Base-by-base conservation (phyloP, 2,797 vertebrate species). In the Cirrhinus mrigala region DNA sequence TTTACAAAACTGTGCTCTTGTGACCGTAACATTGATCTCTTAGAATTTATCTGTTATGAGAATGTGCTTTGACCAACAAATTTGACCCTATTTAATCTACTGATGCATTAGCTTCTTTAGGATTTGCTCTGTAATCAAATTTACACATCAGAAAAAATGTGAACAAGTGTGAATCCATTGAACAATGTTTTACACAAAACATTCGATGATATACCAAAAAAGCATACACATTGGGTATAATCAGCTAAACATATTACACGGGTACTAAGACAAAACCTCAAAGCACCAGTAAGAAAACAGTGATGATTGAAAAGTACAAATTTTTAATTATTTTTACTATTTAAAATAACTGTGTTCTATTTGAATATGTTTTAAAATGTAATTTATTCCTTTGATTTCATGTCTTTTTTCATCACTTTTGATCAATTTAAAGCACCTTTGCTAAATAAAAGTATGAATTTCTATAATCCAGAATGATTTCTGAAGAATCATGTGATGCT, bases 1-100 rank as follows among this genome's bases (percentile, higher is more conserved):
- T 90, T 86, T 68, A 11, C 58, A 89, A 92, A 44, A 88, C 81
- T 6, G 12, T 33, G 40, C 87, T 80, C 58, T 66, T 82, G 82
- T 90, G 85, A 77, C 73, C 24, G 24, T 71, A 89, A 70, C 82
- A 66, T 85, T 86, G 9, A 66, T 68, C 48, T 82, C 89, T 87
- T 82, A 46, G 83, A n/a, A 64, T 83, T 48, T 33, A 50, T 56
- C 58, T 84, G 48, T 77, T 16, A 68, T 84, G 62, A 68, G n/a
- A 75, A 75, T 75, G 70, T 84, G 73, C 62, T 77, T 83, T 44
- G 48, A 68, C 29, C 60, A 20, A 66, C 9, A 68, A 8, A 54
- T 84, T 44, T 77, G 29, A 22, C 29, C 73, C 73, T 37, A 15
- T 29, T 62, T 1, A 68, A 52, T 75, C 16, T 64, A 83, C 56